Conservation (phyloP, 2,888 invertebrate genomes). For the Plebejus argus region DNA sequence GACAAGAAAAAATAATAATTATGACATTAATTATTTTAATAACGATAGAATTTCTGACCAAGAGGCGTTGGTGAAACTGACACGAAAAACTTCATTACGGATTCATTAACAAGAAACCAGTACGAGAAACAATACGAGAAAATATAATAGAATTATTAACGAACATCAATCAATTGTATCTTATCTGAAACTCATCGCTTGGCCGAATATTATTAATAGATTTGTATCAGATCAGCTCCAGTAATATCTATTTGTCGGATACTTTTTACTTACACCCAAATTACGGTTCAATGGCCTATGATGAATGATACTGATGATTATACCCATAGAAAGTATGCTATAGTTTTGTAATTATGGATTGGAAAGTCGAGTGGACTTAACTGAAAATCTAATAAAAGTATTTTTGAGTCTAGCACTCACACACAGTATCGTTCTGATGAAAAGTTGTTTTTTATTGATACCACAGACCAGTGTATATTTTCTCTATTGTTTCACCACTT, state of each 20-base stretch:
- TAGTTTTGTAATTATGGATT: slow-evolving; percentile 7
- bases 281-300: slow-evolving; percentile 53
- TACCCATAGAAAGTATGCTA: slow-evolving; percentile 33
- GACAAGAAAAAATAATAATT: too few relatives aligned
- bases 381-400: background rate
- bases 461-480: too few relatives aligned
- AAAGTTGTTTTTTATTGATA: background rate
- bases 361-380: slow-evolving; percentile 1
- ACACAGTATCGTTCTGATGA: background rate
- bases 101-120: slow-evolving; percentile 38
- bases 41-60: too few relatives aligned
- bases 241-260: slow-evolving; percentile 70
- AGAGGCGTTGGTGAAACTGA: background rate
- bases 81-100: background rate
- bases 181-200: slow-evolving; percentile 79
- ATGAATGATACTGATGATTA: slow-evolving; percentile 39
- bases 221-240: slow-evolving; percentile 77
- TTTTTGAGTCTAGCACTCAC: background rate
- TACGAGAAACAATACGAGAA: slow-evolving; percentile 63
- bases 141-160: slow-evolving; percentile 73
- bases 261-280: slow-evolving; percentile 53
- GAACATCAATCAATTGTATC: slow-evolving; percentile 77
- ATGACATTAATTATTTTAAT: too few relatives aligned
- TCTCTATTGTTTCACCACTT: too few relatives aligned
- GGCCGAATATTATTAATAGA: slow-evolving; percentile 79